Percentiles rank a stretch among this genome's conserved stretches.
Conservation (phyloP, 2,888 invertebrate genomes). For the Eumacrocentrus americanus region DNA sequence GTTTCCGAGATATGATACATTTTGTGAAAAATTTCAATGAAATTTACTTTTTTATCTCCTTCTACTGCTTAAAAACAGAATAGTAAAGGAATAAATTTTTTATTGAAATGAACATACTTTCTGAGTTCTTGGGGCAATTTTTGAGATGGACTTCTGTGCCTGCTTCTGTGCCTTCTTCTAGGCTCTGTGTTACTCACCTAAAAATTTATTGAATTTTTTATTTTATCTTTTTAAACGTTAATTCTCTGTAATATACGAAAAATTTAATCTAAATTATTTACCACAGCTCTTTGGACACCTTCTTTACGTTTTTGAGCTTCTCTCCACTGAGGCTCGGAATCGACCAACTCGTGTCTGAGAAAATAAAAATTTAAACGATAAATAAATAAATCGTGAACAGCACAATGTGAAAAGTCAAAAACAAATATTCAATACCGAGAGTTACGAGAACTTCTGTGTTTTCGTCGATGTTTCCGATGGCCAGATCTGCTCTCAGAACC, state of each 20-base stretch:
- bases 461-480: conserved; percentile 71
- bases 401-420: not conserved
- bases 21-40: no score
- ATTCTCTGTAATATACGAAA: not conserved
- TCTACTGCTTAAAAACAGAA: no score
- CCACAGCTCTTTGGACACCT: conserved; percentile 60
- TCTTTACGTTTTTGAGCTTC: conserved; percentile 81
- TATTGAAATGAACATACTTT: conserved; percentile 50
- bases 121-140: conserved; percentile 58
- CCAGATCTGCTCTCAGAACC: conserved; percentile 79
- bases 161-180: conserved; percentile 56
- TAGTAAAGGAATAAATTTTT: no score
- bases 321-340: conserved; percentile 88
- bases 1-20: no score
- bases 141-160: conserved; percentile 59
- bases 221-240: not conserved
- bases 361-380: not conserved
- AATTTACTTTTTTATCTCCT: not conserved
- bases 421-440: conserved; percentile 59
- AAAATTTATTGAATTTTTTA: conserved; percentile 1
- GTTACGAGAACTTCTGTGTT: conserved; percentile 76
- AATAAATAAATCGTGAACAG: not conserved
- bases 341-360: conserved; percentile 73
- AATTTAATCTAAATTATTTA: conserved; percentile 40
- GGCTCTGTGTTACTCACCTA: conserved; percentile 53